These are phyloP conservation scores for Micoletzkya japonica DNA, from an alignment of 2,888 invertebrate genomes.

Conservation along the genomic window DNA sequence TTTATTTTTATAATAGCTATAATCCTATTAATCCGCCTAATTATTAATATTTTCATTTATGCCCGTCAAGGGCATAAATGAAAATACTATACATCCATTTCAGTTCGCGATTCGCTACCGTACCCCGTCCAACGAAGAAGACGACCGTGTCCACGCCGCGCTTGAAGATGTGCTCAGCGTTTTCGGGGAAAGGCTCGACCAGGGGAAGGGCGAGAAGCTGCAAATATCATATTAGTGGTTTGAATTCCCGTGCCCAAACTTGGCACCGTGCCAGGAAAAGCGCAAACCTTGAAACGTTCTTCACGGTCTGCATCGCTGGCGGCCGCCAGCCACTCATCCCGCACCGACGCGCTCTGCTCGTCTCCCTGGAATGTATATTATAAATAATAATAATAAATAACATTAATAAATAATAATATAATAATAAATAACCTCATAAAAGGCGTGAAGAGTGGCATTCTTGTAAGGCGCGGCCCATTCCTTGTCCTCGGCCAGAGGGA, in stretches of 20 bases:
- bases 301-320: not conserved
- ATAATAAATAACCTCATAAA: not conserved
- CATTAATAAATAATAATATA: not conserved
- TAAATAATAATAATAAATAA: not conserved
- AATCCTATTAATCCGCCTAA: no score
- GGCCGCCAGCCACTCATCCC: not conserved
- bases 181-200: slow-evolving; percentile 28
- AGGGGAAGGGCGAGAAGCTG: slow-evolving; percentile 23
- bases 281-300: not conserved
- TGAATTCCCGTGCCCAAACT: not conserved
- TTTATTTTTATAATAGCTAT: no score
- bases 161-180: slow-evolving; percentile 30
- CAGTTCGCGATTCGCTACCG: no score
- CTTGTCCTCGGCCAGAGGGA: no score
- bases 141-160: slow-evolving; percentile 29
- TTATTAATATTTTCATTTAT: not conserved
- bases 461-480: no score
- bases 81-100: slow-evolving; percentile 5
- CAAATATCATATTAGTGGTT: not conserved
- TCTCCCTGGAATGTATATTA: not conserved
- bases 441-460: no score
- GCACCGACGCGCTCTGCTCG: not conserved
- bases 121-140: slow-evolving; percentile 20
- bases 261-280: no score
- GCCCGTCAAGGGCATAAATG: not conserved